Conservation (phyloP, 2,797 vertebrate species). For the Anguilla anguilla region DNA sequence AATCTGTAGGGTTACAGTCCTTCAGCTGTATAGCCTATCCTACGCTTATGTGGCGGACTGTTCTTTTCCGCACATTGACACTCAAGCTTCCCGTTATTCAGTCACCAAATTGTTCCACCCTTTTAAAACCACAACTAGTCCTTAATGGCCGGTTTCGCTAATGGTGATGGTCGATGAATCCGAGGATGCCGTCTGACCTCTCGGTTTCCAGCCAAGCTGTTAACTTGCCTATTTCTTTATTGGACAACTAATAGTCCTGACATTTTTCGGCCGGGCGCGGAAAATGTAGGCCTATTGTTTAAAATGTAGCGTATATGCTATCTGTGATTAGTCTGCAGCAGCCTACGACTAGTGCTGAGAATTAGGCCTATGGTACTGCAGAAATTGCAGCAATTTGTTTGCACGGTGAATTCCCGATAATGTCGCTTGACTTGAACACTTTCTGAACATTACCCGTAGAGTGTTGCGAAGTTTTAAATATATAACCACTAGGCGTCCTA, state of each 20-base stretch:
- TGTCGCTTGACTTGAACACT: no score
- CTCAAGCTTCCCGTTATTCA: background rate
- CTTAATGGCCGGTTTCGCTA: background rate
- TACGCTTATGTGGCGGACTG: background rate
- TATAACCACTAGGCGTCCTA: slow-evolving; percentile 30
- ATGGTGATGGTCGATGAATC: background rate
- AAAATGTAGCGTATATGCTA: background rate
- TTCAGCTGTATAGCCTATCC: no score
- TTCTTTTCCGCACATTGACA: background rate
- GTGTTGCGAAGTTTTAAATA: background rate
- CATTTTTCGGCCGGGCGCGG: background rate
- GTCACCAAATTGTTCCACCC: background rate
- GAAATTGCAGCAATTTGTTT: no score
- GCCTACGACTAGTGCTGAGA: background rate
- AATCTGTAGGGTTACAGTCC: no score
- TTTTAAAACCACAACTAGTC: background rate
- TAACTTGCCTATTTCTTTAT: background rate
- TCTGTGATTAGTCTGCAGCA: background rate
- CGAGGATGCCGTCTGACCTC: background rate
- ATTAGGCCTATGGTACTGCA: background rate
- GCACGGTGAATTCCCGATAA: no score
- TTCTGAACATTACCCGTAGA: no score
- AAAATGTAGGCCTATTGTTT: background rate
- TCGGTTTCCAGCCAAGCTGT: background rate
- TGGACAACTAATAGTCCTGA: background rate